Conservation (phyloP, 1,140 invertebrate species). For the Trichonephila inaurata region DNA sequence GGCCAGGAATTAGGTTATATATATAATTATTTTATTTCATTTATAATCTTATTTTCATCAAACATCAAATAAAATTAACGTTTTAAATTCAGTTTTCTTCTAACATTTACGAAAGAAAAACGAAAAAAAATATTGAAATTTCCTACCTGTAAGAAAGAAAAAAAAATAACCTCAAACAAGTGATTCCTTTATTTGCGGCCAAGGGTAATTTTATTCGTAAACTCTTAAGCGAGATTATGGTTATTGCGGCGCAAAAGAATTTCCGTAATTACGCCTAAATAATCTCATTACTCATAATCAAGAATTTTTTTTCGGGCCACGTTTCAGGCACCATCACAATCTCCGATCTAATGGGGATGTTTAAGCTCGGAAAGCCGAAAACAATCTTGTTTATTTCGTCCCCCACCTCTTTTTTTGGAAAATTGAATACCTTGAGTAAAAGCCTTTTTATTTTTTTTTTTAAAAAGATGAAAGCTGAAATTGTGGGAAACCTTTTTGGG, state of each 20-base stretch:
- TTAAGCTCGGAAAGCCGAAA: background rate
- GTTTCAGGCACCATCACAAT: background rate
- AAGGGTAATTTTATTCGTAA: background rate
- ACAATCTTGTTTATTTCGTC: background rate
- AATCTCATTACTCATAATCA: slow-evolving; percentile 30
- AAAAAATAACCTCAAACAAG: too few species aligned
- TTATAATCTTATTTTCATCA: too few species aligned
- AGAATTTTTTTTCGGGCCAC: background rate
- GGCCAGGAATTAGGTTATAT: too few species aligned
- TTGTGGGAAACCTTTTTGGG: too few species aligned
- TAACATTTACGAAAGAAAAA: too few species aligned
- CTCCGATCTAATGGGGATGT: background rate
- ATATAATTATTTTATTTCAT: too few species aligned
- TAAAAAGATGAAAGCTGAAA: too few species aligned
- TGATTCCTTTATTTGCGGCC: too few species aligned
- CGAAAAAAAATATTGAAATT: too few species aligned
- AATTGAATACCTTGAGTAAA: background rate
- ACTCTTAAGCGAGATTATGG: slow-evolving; percentile 12
- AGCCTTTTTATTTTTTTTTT: background rate
- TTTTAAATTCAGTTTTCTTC: too few species aligned
- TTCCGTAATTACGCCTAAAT: background rate
- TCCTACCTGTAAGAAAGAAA: too few species aligned
- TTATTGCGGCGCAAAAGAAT: background rate
- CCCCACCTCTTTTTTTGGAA: background rate
- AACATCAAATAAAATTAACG: too few species aligned